These are phyloP conservation scores for Trachelus stipa DNA, from an alignment of 2,888 invertebrate species.

Conservation along the genomic window DNA sequence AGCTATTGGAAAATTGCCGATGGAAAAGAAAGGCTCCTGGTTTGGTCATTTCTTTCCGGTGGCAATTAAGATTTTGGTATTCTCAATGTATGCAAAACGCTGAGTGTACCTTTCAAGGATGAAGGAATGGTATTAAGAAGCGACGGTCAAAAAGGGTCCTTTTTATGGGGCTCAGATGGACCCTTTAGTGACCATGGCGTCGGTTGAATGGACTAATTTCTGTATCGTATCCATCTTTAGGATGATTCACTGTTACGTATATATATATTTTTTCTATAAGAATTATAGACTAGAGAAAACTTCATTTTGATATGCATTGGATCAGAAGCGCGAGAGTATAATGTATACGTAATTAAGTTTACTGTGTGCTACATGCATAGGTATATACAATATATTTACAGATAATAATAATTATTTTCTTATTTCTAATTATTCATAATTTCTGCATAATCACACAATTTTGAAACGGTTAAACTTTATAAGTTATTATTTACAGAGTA, in stretches of 20 bases:
- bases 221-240: neutral
- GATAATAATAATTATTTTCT: neutral
- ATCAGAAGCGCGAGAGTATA: neutral
- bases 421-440: neutral
- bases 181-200: constrained; percentile 11
- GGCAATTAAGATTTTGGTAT: neutral
- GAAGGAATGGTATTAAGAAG: neutral
- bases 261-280: neutral
- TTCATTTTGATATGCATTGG: neutral
- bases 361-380: neutral
- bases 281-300: neutral
- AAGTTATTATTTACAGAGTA: neutral
- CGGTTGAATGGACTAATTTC: neutral
- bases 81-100: neutral
- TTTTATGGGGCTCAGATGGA: constrained; percentile 15
- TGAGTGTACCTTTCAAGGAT: neutral
- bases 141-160: constrained; percentile 14
- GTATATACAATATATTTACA: neutral
- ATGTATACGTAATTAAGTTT: neutral
- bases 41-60: neutral
- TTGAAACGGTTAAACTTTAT: neutral
- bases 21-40: neutral
- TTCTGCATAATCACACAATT: neutral
- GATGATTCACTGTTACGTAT: neutral
- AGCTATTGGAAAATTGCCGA: neutral